Conservation (phyloP, 2,113 vertebrate genomes). For the Corythornis madagascariensis region DNA sequence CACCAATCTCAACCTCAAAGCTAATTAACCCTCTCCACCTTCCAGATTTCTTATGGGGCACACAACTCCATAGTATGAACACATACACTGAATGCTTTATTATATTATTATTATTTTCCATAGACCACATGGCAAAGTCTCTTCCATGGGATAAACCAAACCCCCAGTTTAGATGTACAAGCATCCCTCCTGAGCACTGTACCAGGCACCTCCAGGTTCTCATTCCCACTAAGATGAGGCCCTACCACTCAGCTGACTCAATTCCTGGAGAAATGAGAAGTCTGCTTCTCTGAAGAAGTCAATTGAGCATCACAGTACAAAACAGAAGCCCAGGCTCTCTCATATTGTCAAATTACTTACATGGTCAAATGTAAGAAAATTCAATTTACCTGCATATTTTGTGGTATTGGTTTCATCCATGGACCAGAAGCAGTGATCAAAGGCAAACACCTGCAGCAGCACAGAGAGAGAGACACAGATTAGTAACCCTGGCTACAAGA, state of each 20-base stretch:
- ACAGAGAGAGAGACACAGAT: constrained; percentile 46
- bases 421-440: constrained; percentile 99
- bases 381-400: constrained; percentile 93
- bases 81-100: neutral
- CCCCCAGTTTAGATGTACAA: neutral
- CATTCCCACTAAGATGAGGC: neutral
- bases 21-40: neutral
- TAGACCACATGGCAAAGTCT: neutral
- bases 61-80: neutral
- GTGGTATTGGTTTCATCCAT: constrained; percentile 95
- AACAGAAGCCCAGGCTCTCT: neutral
- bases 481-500: neutral
- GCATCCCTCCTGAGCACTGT: neutral
- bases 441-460: constrained; percentile 92
- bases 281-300: neutral
- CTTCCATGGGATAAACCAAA: neutral
- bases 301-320: neutral
- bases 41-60: neutral
- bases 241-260: neutral
- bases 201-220: neutral
- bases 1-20: neutral
- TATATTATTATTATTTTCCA: neutral
- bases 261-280: neutral
- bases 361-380: neutral
- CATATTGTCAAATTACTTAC: neutral